Base-by-base conservation (phyloP, 1,140 invertebrate species). In the Palaemon carinicauda region DNA sequence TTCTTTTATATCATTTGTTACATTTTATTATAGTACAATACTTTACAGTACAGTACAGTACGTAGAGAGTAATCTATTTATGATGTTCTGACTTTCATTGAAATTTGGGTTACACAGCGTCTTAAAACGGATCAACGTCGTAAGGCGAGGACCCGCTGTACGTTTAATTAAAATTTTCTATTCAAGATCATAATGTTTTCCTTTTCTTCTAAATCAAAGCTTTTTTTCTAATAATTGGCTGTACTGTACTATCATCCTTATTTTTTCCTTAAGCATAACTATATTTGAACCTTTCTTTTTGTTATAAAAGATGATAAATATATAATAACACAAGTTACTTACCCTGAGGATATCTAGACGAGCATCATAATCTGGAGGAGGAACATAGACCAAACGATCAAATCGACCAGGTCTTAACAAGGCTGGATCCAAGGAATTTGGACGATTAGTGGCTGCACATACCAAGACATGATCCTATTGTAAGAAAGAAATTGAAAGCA, bases 401-500 rank as follows among this genome's bases (percentile, higher is more conserved):
- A 98, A 93, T 89, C 97, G 92, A 17, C 97, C 97, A 15, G 96
- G 96, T 88, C 97, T 92, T 27, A 98, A 90, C 14, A 98, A 92
- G 1, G 97, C 97, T 93, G 95, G 89, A 91, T 99, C 97, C 80
- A 99, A 96, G 91, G 95, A 94, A 92, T 98, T 96, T 0, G 97
- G 97, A 88, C 97, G 92, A 92, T 99, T 99, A 2, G 98, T 99
- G 0, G 98, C 98, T n/a, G 97, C 98, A 71, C 4, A 98, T 94
- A 27, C 97, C 97, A 92, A 56, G 17, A 89, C 78, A 15, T 81
- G 85, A 51, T 87, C 82, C 88, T 87, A 50, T 21, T 31, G 65
- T 10, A 74, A 54, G 52, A 54, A 17, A 24, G 19, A 54, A 79
- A 19, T 52, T 15, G 41, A 31, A 15, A 41, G 41, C 5, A 41